Conservation (phyloP, 2,888 invertebrate species). For the Alitta virens region DNA sequence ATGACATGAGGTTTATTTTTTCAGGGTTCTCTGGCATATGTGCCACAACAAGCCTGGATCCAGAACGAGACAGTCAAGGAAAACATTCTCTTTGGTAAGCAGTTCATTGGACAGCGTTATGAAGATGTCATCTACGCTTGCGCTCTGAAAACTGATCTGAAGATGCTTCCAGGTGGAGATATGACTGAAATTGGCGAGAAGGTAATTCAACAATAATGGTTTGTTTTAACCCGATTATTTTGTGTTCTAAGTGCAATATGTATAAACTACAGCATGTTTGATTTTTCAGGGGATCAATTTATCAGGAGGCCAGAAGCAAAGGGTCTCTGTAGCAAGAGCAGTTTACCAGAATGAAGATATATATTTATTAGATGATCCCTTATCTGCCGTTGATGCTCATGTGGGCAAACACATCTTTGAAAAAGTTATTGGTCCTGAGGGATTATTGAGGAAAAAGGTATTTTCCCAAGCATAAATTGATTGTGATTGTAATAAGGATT, state of each 20-base stretch:
- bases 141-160: conserved; percentile 19
- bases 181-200: conserved; percentile 30
- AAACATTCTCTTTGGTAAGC: conserved; percentile 23
- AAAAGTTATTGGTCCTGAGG: conserved; percentile 39
- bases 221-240: too few species aligned
- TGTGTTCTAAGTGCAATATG: too few species aligned
- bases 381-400: conserved; percentile 9
- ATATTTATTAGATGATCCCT: conserved; percentile 3
- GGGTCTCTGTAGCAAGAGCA: conserved; percentile 3
- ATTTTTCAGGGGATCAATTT: conserved; percentile 1
- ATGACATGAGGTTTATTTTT: too few species aligned
- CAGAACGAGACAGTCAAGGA: conserved; percentile 24
- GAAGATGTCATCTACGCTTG: conserved; percentile 23
- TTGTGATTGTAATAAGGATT: too few species aligned
- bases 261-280: too few species aligned
- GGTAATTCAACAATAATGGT: neutral
- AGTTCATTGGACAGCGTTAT: conserved; percentile 16
- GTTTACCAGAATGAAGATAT: conserved; percentile 9
- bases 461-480: too few species aligned
- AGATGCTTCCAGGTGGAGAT: conserved; percentile 23
- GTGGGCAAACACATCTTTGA: conserved; percentile 35
- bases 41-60: conserved; percentile 17
- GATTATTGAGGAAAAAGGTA: conserved; percentile 30
- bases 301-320: conserved; percentile 8
- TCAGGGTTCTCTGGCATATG: conserved; percentile 25